These are phyloP conservation scores for Notodonta dromedarius DNA, from an alignment of 2,888 invertebrate genomes.

Conservation along the genomic window DNA sequence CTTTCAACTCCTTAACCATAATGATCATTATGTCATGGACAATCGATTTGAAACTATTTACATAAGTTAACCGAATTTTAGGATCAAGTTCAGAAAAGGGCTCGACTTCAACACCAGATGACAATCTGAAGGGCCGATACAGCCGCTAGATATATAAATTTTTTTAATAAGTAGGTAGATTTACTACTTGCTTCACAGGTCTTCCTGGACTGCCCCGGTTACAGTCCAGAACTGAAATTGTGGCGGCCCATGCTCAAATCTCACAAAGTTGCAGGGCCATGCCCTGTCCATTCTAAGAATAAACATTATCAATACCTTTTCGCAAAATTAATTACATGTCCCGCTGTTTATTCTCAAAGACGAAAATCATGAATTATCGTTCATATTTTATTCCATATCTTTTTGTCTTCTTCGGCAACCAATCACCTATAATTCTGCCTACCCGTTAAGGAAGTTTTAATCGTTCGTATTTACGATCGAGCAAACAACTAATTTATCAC, in stretches of 20 bases:
- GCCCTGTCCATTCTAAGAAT: not conserved
- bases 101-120: constrained; percentile 1
- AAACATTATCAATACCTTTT: not conserved
- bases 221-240: no score
- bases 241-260: no score
- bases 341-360: not conserved
- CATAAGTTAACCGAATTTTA: not conserved
- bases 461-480: constrained; percentile 4
- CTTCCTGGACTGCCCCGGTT: no score
- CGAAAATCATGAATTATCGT: constrained; percentile 3
- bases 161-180: no score
- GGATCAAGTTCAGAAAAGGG: not conserved
- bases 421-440: constrained; percentile 3
- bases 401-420: constrained; percentile 1
- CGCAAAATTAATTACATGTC: not conserved
- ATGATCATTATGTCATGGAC: no score
- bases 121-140: constrained; percentile 1
- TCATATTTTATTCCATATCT: not conserved
- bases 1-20: not conserved
- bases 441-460: constrained; percentile 5
- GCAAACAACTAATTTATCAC: not conserved
- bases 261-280: not conserved
- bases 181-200: no score
- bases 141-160: no score
- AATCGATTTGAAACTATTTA: not conserved